Conservation (phyloP, 2,797 vertebrate species). For the Tamandua tetradactyla region DNA sequence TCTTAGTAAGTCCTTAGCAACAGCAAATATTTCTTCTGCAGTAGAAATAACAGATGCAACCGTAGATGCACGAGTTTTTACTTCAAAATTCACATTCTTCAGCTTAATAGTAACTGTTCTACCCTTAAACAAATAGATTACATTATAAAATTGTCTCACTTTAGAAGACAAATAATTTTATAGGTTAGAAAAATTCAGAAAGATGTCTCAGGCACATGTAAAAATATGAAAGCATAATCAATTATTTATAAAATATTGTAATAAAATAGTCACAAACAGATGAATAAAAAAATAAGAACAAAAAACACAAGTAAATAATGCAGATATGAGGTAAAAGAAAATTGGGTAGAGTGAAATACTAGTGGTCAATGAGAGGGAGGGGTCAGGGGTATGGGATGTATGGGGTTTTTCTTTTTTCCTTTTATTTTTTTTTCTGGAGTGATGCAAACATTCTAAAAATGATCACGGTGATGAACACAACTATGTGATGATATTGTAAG, state of each 20-base stretch:
- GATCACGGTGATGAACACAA: no score
- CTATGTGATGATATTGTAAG: no score
- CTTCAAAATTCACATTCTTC: slow-evolving; percentile 97
- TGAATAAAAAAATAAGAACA: no score
- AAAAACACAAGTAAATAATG: no score
- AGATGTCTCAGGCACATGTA: background rate
- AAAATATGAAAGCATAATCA: slow-evolving; percentile 11
- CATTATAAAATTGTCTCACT: slow-evolving; percentile 5
- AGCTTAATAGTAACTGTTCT: slow-evolving; percentile 97
- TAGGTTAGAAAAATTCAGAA: slow-evolving; percentile 46
- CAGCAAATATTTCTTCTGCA: slow-evolving; percentile 93
- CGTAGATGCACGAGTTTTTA: slow-evolving; percentile 93
- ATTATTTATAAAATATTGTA: slow-evolving; percentile 47
- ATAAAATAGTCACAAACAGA: no score
- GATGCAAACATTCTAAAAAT: no score
- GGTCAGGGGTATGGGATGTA: no score
- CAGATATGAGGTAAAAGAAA: no score
- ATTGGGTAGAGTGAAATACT: no score
- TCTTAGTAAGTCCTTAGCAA: slow-evolving; percentile 94
- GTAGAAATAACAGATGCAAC: slow-evolving; percentile 89
- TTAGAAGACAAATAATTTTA: slow-evolving; percentile 17
- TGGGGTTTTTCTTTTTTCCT: no score
- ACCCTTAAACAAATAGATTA: slow-evolving; percentile 86
- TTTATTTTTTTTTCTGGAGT: no score
- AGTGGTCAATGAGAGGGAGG: no score